Conservation (phyloP, 2,113 vertebrate genomes). For the Oreotrochilus melanogaster region DNA sequence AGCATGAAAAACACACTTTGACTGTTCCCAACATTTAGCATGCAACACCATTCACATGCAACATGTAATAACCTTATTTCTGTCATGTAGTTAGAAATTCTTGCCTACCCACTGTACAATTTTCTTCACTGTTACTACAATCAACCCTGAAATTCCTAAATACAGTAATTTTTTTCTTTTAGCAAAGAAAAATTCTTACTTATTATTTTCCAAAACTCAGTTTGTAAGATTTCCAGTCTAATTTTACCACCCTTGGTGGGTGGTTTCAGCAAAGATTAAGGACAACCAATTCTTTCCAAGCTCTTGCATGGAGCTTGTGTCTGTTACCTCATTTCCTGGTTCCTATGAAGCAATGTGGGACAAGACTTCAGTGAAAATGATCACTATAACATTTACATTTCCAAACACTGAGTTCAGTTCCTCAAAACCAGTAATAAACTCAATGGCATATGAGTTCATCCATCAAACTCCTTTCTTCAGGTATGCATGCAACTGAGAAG, state of each 20-base stretch:
- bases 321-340: conserved; percentile 58
- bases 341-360: conserved; percentile 17
- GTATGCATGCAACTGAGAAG: background rate
- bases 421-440: background rate
- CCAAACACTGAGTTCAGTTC: background rate
- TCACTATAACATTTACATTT: background rate
- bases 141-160: background rate
- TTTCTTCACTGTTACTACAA: background rate
- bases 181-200: background rate
- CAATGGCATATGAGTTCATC: background rate
- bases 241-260: conserved; percentile 24
- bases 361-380: conserved; percentile 33
- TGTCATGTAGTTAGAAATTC: background rate
- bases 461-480: background rate
- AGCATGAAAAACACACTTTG: background rate
- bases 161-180: background rate
- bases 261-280: conserved; percentile 55
- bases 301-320: conserved; percentile 36
- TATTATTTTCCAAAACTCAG: conserved; percentile 27
- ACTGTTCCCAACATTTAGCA: background rate
- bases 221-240: conserved; percentile 28
- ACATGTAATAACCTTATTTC: background rate
- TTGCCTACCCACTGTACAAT: background rate
- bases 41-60: background rate
- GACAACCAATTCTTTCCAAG: conserved; percentile 36